These are phyloP conservation scores for Atta colombica DNA, from an alignment of 1,140 invertebrate genomes.

Conservation along the genomic window DNA sequence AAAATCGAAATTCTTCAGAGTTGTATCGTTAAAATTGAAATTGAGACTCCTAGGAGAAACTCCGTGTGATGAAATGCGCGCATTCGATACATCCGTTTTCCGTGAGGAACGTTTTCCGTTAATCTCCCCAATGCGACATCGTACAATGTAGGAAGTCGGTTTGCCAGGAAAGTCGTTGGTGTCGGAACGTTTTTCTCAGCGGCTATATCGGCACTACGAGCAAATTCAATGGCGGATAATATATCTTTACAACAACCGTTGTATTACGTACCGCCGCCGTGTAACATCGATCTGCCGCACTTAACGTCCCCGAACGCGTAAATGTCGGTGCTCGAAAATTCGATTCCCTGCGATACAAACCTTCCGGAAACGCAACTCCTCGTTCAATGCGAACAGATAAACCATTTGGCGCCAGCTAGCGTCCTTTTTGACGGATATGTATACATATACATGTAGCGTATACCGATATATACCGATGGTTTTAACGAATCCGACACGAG, in stretches of 20 bases:
- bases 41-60: background rate
- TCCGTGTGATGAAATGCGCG: background rate
- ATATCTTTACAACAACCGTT: slow-evolving; percentile 51
- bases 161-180: slow-evolving; percentile 38
- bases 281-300: slow-evolving; percentile 57
- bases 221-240: slow-evolving; percentile 61
- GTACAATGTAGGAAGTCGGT: slow-evolving; percentile 56
- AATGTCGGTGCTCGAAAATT: slow-evolving; percentile 42
- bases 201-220: slow-evolving; percentile 48
- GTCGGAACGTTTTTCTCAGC: slow-evolving; percentile 56
- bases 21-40: slow-evolving; percentile 1
- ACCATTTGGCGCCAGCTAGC: slow-evolving; percentile 1
- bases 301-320: slow-evolving; percentile 52
- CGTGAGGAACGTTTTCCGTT: slow-evolving; percentile 44
- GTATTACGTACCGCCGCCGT: slow-evolving; percentile 38
- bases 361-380: slow-evolving; percentile 44
- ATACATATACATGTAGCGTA: background rate
- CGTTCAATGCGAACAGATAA: slow-evolving; percentile 47
- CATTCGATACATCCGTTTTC: slow-evolving; percentile 9
- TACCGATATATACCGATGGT: background rate
- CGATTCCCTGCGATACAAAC: slow-evolving; percentile 44
- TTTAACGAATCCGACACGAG: slow-evolving; percentile 48
- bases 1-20: background rate
- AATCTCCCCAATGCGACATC: slow-evolving; percentile 40
- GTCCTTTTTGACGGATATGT: slow-evolving; percentile 22